Evolutionary conservation across 1,140 invertebrate genomes (phyloP).

Genomic region (Drosophila tristis): DNA sequence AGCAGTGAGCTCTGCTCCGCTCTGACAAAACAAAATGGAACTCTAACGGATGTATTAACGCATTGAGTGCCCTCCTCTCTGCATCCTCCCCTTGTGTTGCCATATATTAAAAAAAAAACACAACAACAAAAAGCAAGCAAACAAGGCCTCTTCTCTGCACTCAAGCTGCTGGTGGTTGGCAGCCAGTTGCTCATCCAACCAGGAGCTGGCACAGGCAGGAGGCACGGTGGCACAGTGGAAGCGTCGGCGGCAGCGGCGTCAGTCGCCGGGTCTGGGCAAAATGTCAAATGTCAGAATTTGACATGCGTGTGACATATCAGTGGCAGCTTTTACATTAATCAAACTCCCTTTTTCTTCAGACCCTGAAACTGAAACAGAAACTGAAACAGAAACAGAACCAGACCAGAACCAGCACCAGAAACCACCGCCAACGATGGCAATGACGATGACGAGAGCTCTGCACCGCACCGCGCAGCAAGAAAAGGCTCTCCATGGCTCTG

Average conservation of each 20-base stretch:
- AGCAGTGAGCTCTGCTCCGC: neutral
- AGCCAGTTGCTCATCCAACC: conserved; percentile 74
- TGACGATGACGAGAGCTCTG: conserved; percentile 18
- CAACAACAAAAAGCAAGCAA: conserved; percentile 47
- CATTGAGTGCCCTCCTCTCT: conserved; percentile 66
- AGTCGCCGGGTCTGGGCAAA: conserved; percentile 73
- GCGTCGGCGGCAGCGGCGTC: conserved; percentile 50
- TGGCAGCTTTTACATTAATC: conserved; percentile 84
- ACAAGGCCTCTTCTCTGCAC: conserved; percentile 56
- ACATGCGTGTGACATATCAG: conserved; percentile 84
- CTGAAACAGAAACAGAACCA: conserved; percentile 20
- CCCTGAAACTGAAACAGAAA: conserved; percentile 36
- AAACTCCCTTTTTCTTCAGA: conserved; percentile 82
- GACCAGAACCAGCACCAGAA: conserved; percentile 1
- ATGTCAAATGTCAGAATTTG: conserved; percentile 84
- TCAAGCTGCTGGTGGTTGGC: conserved; percentile 72
- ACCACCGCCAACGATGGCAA: conserved; percentile 49
- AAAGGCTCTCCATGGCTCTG: conserved; percentile 8
- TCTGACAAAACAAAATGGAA: conserved; percentile 74
- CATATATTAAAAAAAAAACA: conserved; percentile 33
- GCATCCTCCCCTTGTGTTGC: conserved; percentile 2
- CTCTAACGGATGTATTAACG: conserved; percentile 81
- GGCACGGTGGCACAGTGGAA: conserved; percentile 11
- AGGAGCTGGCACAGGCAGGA: conserved; percentile 20
- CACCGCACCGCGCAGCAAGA: too few relatives aligned